Percentiles rank a stretch among this genome's conserved stretches.
Conservation (phyloP, 2,797 vertebrate species). For the Cephalopachus bancanus region DNA sequence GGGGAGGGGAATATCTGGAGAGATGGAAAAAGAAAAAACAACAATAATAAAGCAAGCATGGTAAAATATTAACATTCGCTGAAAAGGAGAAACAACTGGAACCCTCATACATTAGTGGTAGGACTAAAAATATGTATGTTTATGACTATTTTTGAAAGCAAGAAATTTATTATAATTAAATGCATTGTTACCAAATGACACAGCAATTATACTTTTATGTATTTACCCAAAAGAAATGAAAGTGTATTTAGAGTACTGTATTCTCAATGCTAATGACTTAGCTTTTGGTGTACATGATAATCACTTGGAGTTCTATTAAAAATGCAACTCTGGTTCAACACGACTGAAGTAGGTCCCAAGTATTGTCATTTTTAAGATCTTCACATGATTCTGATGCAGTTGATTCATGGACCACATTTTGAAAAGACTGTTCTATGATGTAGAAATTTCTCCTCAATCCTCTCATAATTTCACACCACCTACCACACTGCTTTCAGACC, state of each 20-base stretch:
- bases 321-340: neutral
- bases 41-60: neutral
- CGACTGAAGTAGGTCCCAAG: neutral
- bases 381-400: neutral
- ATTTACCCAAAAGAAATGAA: too few relatives aligned
- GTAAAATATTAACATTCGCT: neutral
- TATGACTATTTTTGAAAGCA: neutral
- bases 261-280: neutral
- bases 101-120: neutral
- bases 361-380: neutral
- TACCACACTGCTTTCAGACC: neutral
- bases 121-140: neutral
- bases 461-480: neutral
- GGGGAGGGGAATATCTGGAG: neutral
- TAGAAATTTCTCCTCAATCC: neutral
- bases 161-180: neutral
- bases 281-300: neutral
- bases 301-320: neutral
- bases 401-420: neutral
- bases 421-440: neutral
- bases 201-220: neutral
- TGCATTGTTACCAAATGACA: neutral
- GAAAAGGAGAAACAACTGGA: neutral
- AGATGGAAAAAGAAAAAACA: neutral
- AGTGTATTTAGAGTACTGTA: too few relatives aligned